Evolutionary conservation across 2,113 vertebrate genomes (phyloP).

Genomic region (Peromyscus leucopus): DNA sequence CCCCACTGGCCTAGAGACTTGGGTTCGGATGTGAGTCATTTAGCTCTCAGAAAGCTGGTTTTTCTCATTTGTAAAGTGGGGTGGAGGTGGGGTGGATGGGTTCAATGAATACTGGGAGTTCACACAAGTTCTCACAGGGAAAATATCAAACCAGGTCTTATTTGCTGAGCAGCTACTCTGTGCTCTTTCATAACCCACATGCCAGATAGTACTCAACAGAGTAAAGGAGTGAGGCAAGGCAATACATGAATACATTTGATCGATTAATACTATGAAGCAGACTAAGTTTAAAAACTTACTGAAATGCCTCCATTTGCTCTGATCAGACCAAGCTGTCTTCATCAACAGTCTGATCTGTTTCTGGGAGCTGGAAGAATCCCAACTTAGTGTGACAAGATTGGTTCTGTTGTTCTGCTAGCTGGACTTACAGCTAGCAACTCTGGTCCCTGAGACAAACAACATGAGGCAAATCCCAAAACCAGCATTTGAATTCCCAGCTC

Average conservation of each 20-base stretch:
- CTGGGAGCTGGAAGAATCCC: not conserved
- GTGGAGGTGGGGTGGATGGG: not conserved
- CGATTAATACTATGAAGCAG: not conserved
- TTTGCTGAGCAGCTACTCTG: not conserved
- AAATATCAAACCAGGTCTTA: not conserved
- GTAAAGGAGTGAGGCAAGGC: not conserved
- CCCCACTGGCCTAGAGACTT: not conserved
- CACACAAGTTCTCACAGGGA: not conserved
- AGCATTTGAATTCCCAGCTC: not conserved
- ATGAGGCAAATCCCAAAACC: not conserved
- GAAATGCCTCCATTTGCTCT: not conserved
- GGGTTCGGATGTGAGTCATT: not conserved
- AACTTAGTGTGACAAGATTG: not conserved
- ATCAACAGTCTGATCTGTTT: not conserved
- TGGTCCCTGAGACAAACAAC: not conserved
- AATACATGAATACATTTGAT: not conserved
- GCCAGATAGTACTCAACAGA: not conserved
- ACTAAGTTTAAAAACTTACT: not conserved
- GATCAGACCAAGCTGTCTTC: not conserved
- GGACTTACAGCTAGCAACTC: not conserved
- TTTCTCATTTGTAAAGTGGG: not conserved
- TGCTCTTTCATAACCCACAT: not conserved
- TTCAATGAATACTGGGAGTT: not conserved
- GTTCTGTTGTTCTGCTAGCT: not conserved
- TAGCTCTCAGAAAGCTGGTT: not conserved